Conservation (phyloP, 2,113 vertebrate species). For the Chlorodrepanis virens region DNA sequence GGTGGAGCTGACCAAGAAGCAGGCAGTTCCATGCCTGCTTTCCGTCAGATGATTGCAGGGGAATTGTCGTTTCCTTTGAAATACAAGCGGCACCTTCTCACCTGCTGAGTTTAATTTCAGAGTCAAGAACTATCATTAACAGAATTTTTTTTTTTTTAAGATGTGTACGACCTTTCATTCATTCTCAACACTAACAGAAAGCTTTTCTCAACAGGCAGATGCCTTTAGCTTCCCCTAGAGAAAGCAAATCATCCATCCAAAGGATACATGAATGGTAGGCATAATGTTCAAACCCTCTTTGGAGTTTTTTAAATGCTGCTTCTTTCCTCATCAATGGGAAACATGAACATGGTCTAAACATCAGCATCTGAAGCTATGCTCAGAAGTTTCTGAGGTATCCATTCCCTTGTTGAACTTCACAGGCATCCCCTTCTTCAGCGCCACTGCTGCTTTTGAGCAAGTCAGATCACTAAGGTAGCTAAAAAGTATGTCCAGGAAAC, state of each 20-base stretch:
- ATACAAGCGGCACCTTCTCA: neutral
- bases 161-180: neutral
- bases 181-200: neutral
- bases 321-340: neutral
- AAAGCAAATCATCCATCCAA: neutral
- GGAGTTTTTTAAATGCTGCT: neutral
- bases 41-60: neutral
- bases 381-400: neutral
- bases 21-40: neutral
- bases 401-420: neutral
- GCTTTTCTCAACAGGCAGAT: neutral
- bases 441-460: neutral
- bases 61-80: neutral
- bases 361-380: neutral
- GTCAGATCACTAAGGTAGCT: neutral
- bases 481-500: neutral
- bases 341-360: neutral
- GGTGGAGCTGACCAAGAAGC: neutral
- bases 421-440: neutral
- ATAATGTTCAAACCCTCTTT: neutral
- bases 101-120: conserved; percentile 27
- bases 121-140: neutral
- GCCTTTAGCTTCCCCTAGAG: neutral
- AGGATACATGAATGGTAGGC: neutral
- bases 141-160: neutral